A percentile compares a stretch with the other conserved stretches of the same genome.
Conservation (phyloP, 1,140 invertebrate genomes). For the Wiebesia pumilae region DNA sequence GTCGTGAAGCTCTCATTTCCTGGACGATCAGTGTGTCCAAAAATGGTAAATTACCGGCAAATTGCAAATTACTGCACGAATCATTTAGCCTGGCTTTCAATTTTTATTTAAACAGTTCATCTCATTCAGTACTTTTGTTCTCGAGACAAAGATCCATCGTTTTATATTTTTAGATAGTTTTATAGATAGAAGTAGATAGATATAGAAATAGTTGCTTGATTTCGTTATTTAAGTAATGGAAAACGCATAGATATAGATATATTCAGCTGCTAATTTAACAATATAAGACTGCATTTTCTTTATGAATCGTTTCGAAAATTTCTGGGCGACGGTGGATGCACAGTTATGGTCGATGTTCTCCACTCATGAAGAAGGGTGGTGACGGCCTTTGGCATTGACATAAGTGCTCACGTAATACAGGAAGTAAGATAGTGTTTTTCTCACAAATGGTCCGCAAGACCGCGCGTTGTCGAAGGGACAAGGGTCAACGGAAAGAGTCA, state of each 20-base stretch:
- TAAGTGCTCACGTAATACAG: too few relatives aligned
- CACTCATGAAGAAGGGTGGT: not conserved
- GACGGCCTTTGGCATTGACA: not conserved
- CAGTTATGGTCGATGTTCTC: too few relatives aligned
- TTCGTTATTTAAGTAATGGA: too few relatives aligned
- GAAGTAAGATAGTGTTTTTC: too few relatives aligned
- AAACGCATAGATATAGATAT: too few relatives aligned
- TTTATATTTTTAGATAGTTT: not conserved
- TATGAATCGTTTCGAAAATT: too few relatives aligned
- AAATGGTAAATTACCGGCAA: conserved; percentile 39
- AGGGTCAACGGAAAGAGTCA: not conserved
- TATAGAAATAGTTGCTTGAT: too few relatives aligned
- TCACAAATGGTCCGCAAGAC: not conserved
- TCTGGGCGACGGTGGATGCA: too few relatives aligned
- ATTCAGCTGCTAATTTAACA: too few relatives aligned
- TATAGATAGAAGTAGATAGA: not conserved
- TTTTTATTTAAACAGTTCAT: not conserved
- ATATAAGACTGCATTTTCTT: too few relatives aligned
- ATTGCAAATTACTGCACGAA: conserved; percentile 16
- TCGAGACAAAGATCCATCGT: not conserved
- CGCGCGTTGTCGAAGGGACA: not conserved
- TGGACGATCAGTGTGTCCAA: conserved; percentile 41
- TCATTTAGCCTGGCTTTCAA: not conserved
- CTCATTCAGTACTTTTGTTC: not conserved
- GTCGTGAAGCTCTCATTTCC: conserved; percentile 31